phyloP scores from a whole-genome alignment of 2,888 invertebrate species.

The Allophyes oxyacanthae region DNA sequence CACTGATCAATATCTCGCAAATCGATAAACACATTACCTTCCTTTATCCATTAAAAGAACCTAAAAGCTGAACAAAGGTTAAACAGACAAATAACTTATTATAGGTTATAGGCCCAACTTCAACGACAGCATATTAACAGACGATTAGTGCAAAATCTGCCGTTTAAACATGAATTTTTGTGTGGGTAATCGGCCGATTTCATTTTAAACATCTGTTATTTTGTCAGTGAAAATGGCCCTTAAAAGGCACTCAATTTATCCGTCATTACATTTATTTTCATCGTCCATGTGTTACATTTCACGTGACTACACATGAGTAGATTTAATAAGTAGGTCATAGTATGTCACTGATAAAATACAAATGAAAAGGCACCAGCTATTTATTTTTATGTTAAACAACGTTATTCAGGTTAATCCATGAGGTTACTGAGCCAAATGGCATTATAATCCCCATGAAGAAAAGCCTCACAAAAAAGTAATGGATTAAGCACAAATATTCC shows the following conservation, averaged over 20 bases:
- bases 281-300: constrained; percentile 43
- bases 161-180: too few species aligned
- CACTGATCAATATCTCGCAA: too few species aligned
- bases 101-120: too few species aligned
- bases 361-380: constrained; percentile 38
- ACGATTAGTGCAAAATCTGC: too few species aligned
- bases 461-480: constrained; percentile 32
- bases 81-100: too few species aligned
- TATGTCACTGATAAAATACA: constrained; percentile 48
- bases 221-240: too few species aligned
- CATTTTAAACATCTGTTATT: too few species aligned
- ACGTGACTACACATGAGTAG: constrained; percentile 42
- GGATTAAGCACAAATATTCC: constrained; percentile 23
- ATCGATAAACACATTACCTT: too few species aligned
- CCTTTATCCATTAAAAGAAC: too few species aligned
- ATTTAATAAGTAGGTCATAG: constrained; percentile 44
- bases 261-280: constrained; percentile 38
- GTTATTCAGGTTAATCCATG: constrained; percentile 62
- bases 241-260: constrained; percentile 34
- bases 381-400: constrained; percentile 56
- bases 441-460: constrained; percentile 63
- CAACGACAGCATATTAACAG: too few species aligned
- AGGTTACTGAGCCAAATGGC: constrained; percentile 54
- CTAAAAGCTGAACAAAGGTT: too few species aligned
- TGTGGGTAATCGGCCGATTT: too few species aligned